phyloP scores from a whole-genome alignment of 2,797 vertebrate genomes.

The Gymnodraco acuticeps region DNA sequence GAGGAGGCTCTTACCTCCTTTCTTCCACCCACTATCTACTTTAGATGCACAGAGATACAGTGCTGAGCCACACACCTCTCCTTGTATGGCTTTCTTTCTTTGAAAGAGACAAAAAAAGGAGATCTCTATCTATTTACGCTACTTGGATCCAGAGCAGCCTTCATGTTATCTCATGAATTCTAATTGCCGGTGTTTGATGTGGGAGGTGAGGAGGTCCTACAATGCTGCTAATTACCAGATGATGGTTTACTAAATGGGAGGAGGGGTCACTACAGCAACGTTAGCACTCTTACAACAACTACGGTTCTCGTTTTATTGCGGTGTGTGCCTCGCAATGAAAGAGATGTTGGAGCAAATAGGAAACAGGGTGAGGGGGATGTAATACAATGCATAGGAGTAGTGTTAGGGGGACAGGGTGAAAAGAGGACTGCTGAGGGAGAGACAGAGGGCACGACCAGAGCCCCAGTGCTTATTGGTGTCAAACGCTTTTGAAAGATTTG shows the following conservation, averaged over 20 bases:
- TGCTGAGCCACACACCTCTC: conserved; percentile 18
- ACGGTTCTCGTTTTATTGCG: conserved; percentile 35
- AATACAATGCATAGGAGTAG: conserved; percentile 38
- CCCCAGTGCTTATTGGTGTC: conserved; percentile 80
- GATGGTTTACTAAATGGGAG: conserved; percentile 50
- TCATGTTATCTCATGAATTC: conserved; percentile 32
- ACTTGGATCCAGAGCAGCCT: background rate
- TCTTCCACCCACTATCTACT: conserved; percentile 61
- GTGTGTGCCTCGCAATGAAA: conserved; percentile 12
- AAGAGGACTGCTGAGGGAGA: conserved; percentile 52
- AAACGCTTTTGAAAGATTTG: conserved; percentile 78
- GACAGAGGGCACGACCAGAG: conserved; percentile 64
- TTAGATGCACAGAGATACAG: conserved; percentile 55
- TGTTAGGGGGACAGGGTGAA: conserved; percentile 23
- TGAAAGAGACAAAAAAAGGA: conserved; percentile 36
- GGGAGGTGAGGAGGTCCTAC: conserved; percentile 37
- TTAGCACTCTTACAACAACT: conserved; percentile 39
- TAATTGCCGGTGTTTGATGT: conserved; percentile 49
- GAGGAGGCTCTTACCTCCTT: conserved; percentile 51
- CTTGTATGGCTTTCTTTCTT: conserved; percentile 28
- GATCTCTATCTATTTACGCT: conserved; percentile 4
- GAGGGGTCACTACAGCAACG: conserved; percentile 41
- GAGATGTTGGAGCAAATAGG: conserved; percentile 24
- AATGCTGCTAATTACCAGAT: conserved; percentile 57
- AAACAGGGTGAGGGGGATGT: conserved; percentile 6